Percentiles rank a stretch among this genome's conserved stretches.
Evolutionary conservation across 2,113 vertebrate genomes (phyloP).

Genomic region (Hypanus sabinus): DNA sequence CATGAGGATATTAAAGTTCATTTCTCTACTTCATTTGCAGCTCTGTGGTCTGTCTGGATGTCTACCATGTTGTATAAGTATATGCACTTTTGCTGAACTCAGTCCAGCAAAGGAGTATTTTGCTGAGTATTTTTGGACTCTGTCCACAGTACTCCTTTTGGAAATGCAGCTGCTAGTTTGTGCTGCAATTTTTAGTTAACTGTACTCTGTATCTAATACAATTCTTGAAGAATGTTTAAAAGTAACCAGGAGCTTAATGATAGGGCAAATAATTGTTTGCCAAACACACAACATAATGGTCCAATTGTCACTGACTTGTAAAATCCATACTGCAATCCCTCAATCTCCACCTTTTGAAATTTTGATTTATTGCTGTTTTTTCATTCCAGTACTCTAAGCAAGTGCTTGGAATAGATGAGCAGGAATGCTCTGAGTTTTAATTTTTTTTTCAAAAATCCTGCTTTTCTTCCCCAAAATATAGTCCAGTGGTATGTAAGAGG

Average conservation of each 20-base stretch:
- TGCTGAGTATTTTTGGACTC: background rate
- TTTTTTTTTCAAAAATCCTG: background rate
- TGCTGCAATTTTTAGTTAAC: background rate
- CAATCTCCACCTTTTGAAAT: background rate
- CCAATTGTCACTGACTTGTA: background rate
- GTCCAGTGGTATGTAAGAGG: background rate
- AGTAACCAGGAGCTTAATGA: background rate
- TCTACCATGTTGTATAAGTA: background rate
- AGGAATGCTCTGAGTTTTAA: background rate
- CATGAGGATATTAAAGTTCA: background rate
- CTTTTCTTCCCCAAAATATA: background rate
- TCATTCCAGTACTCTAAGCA: background rate
- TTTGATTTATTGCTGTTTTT: background rate
- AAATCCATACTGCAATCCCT: background rate
- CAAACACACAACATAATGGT: background rate
- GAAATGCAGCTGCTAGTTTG: background rate
- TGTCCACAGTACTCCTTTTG: background rate
- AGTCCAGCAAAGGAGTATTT: background rate
- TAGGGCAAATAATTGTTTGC: background rate
- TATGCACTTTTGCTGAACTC: slow-evolving; percentile 16
- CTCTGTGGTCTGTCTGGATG: background rate
- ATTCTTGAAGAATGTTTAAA: background rate
- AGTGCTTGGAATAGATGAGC: background rate
- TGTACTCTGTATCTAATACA: background rate
- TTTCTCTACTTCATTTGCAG: background rate